Conservation (phyloP, 2,888 invertebrate species). For the Bombylius discolor region DNA sequence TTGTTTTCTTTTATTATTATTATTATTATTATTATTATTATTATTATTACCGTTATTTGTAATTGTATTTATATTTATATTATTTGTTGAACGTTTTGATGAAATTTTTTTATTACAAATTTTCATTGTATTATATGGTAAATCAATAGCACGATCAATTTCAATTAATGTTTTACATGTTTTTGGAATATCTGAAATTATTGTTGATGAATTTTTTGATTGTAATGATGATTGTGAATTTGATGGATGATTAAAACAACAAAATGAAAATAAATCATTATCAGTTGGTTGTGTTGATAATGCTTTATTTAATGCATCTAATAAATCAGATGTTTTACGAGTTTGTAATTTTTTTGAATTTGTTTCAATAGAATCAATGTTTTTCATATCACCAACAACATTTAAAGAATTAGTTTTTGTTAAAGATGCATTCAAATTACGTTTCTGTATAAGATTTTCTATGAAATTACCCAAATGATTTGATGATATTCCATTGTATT, state of each 20-base stretch:
- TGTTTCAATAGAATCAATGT: background rate
- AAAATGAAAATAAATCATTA: background rate
- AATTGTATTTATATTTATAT: constrained; percentile 3
- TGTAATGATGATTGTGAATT: background rate
- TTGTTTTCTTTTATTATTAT: constrained; percentile 19
- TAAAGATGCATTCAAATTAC: background rate
- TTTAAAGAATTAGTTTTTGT: background rate
- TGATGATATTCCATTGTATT: background rate
- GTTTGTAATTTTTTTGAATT: constrained; percentile 10
- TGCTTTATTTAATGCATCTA: constrained; percentile 32
- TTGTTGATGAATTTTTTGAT: background rate
- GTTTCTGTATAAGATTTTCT: background rate
- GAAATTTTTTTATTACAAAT: constrained; percentile 25
- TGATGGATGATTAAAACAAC: background rate
- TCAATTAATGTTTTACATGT: constrained; percentile 38
- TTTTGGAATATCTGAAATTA: background rate
- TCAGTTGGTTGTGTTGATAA: constrained; percentile 16
- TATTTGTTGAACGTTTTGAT: constrained; percentile 19
- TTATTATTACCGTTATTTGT: too few species aligned
- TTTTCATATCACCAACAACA: background rate
- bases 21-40: background rate
- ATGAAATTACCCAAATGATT: background rate
- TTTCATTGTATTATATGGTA: constrained; percentile 37
- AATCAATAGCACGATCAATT: constrained; percentile 44
- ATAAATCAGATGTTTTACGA: constrained; percentile 27